Evolutionary conservation across 1,140 invertebrate genomes (phyloP).

Genomic region (Eulimnadia texana): DNA sequence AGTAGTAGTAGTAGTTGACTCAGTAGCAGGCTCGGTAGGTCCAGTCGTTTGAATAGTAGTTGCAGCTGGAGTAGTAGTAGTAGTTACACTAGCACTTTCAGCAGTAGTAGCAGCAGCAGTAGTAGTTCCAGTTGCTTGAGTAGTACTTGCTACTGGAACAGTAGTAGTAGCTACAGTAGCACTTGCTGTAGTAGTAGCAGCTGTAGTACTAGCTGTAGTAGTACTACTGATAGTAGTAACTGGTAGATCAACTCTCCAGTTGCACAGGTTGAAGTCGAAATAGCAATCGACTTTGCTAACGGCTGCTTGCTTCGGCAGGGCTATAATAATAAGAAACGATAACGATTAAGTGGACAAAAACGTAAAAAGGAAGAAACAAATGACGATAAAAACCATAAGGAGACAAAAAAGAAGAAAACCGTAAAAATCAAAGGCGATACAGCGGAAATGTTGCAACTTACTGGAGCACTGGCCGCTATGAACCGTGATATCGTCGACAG

Average conservation of each 20-base stretch:
- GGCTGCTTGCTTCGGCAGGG: not conserved
- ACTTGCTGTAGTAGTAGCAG: not conserved
- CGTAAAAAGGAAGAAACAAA: not conserved
- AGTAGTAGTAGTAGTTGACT: not conserved
- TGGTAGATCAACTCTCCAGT: constrained; percentile 11
- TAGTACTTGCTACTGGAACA: not conserved
- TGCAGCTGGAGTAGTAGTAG: not conserved
- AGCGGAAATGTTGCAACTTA: not conserved
- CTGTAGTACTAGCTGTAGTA: constrained; percentile 7
- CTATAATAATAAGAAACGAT: not conserved
- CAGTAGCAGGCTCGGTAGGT: not conserved
- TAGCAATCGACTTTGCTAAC: constrained; percentile 7
- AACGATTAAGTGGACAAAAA: not conserved
- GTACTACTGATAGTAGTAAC: not conserved
- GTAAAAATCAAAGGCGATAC: not conserved
- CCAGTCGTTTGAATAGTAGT: not conserved
- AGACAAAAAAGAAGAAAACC: not conserved
- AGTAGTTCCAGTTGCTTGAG: not conserved
- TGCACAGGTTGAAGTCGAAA: constrained; percentile 11
- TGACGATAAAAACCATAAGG: not conserved
- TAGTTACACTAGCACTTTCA: not conserved
- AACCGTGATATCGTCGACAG: constrained; percentile 10
- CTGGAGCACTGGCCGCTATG: constrained; percentile 1
- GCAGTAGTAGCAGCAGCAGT: not conserved
- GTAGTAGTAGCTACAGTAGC: not conserved